Percentiles rank a stretch among this genome's conserved stretches.
phyloP scores from a whole-genome alignment of 1,140 invertebrate genomes.

The Pachypeltis micranthus region DNA sequence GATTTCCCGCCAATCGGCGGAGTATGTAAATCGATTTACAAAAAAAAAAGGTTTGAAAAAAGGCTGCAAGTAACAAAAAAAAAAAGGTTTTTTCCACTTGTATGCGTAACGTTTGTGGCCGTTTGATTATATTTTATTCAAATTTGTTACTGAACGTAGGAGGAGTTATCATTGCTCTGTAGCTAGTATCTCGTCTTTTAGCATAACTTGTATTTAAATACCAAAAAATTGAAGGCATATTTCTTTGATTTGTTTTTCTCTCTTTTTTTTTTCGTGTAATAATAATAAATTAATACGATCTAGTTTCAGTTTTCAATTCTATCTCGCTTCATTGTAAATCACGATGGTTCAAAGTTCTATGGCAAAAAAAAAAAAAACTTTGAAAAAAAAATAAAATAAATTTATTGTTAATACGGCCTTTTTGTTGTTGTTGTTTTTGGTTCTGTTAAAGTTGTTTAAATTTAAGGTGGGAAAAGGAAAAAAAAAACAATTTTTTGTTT shows the following conservation, averaged over 20 bases:
- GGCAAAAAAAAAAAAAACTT: neutral
- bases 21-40: no score
- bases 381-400: neutral
- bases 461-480: no score
- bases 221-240: no score
- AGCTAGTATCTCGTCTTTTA: no score
- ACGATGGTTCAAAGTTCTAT: neutral
- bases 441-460: no score
- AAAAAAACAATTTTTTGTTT: neutral
- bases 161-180: conserved; percentile 4
- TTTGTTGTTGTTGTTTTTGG: no score
- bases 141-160: neutral
- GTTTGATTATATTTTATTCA: conserved; percentile 2
- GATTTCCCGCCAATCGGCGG: no score
- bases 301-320: neutral
- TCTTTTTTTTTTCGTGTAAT: neutral
- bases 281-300: no score
- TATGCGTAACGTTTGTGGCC: neutral
- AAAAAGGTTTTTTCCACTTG: neutral
- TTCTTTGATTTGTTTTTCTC: neutral
- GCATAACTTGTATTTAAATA: no score
- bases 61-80: conserved; percentile 4
- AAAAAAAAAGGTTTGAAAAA: no score
- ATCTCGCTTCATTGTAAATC: neutral
- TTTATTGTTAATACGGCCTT: no score